phyloP scores from a whole-genome alignment of 1,140 invertebrate genomes.

The Archegozetes longisetosus region DNA sequence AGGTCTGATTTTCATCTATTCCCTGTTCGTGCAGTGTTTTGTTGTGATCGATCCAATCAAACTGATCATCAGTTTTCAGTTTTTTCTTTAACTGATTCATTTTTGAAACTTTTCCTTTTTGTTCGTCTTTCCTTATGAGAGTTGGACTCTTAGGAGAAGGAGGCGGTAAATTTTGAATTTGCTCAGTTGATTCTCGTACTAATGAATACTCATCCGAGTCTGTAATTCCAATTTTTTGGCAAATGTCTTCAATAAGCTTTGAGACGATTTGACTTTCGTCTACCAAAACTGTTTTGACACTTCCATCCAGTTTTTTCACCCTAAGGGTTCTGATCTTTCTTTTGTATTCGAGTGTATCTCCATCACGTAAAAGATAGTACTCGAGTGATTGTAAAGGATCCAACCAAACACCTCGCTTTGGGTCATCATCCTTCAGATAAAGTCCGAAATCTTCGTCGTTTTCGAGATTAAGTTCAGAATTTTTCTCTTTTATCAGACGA shows the following conservation, averaged over 20 bases:
- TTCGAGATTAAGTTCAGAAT: constrained; percentile 64
- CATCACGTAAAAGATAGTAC: constrained; percentile 89
- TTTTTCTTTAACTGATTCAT: constrained; percentile 96
- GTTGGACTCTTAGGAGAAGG: constrained; percentile 63
- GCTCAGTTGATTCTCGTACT: constrained; percentile 67
- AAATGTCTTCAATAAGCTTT: constrained; percentile 96
- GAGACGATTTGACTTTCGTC: constrained; percentile 96
- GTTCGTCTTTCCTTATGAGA: constrained; percentile 33
- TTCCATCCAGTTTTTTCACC: constrained; percentile 83
- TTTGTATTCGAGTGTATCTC: constrained; percentile 81
- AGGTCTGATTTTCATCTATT: constrained; percentile 77
- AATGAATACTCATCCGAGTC: constrained; percentile 99
- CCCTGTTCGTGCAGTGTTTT: constrained; percentile 94
- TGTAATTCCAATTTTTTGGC: constrained; percentile 94
- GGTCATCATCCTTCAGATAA: constrained; percentile 63
- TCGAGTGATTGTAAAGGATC: constrained; percentile 80
- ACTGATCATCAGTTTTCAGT: constrained; percentile 94
- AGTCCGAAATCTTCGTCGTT: constrained; percentile 87
- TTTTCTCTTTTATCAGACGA: constrained; percentile 82
- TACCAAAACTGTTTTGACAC: constrained; percentile 86
- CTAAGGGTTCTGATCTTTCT: constrained; percentile 76
- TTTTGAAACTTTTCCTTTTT: constrained; percentile 71
- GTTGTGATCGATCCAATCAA: constrained; percentile 94
- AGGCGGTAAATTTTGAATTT: constrained; percentile 43
- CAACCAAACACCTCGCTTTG: constrained; percentile 92